Base-by-base conservation (phyloP, 2,113 vertebrate species). In the Copsychus sechellarum region DNA sequence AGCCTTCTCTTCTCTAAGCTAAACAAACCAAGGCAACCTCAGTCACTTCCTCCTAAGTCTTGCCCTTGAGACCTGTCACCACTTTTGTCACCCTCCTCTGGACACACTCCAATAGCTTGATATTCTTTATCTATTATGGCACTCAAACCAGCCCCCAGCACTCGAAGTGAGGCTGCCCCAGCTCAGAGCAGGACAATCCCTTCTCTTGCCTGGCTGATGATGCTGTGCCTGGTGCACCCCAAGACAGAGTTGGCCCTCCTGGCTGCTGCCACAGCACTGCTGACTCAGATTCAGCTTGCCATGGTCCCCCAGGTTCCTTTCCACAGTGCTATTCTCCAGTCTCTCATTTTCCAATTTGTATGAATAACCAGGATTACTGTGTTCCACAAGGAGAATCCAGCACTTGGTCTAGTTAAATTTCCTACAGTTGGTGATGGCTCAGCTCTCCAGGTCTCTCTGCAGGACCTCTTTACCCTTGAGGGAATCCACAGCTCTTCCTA, bases 131-230 rank as follows among this genome's bases (percentile, higher is more conserved):
- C 14, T 42, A 50, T 50, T 28, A 18, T 36, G 22, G 26, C 8
- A 6, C 22, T 21, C 56, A 56, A 20, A 90, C 13, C 12, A 4
- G 40, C 8, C 8, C 47, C 15, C 9, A 5, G 12, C 3, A 19
- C 48, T 50, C 0, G 0, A 77, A 31, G 18, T 33, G 47, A 69
- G 25, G 34, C 34, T 0, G 0, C 7, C 10, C 14, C 54, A 61
- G 26, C 3, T 5, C 36, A 67, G 18, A 28, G 33, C 0, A 0
- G 40, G 48, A 56, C 48, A 62, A 57, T 83, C 26, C 12, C 14
- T 26, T 77, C 40, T 42, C 34, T 56, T 12, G 14, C 26, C 29
- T 0, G 0, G 34, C 62, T 69, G 34, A 29, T 0, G 0, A 11
- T 34, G 70, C 34, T 48, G 25, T 40, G n/a, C 40, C 54, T 76